Evolutionary conservation across 2,113 vertebrate genomes (phyloP).

Genomic region (Corapipo altera): DNA sequence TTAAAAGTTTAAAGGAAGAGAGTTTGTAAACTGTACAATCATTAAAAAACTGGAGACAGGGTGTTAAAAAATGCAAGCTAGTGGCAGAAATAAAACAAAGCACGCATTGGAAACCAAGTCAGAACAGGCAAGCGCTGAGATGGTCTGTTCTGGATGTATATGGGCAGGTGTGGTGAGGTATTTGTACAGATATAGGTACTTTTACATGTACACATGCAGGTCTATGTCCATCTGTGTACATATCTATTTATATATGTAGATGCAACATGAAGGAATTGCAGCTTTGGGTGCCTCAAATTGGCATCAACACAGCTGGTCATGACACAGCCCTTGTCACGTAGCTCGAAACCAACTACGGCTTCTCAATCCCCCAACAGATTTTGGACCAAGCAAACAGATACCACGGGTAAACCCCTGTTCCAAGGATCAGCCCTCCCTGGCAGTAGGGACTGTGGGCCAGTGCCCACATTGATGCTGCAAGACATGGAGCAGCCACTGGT

Average conservation of each 20-base stretch:
- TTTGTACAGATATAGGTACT: fast-evolving
- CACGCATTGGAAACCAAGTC: background rate
- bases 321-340: background rate
- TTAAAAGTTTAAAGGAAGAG: constrained; percentile 19
- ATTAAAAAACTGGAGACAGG: background rate
- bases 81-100: background rate
- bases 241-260: fast-evolving
- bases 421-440: background rate
- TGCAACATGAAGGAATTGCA: background rate
- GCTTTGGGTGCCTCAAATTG: background rate
- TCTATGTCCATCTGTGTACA: background rate
- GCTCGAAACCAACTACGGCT: background rate
- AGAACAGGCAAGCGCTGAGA: background rate
- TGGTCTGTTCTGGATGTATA: background rate
- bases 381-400: background rate
- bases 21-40: background rate
- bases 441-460: background rate
- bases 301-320: background rate
- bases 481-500: fast-evolving
- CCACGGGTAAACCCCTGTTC: background rate
- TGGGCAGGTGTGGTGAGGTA: too few species aligned
- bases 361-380: background rate
- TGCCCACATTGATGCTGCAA: background rate
- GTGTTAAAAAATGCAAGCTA: background rate
- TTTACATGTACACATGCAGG: fast-evolving